Conservation (phyloP, 2,888 invertebrate genomes). For the Megaustenia siamemsis region DNA sequence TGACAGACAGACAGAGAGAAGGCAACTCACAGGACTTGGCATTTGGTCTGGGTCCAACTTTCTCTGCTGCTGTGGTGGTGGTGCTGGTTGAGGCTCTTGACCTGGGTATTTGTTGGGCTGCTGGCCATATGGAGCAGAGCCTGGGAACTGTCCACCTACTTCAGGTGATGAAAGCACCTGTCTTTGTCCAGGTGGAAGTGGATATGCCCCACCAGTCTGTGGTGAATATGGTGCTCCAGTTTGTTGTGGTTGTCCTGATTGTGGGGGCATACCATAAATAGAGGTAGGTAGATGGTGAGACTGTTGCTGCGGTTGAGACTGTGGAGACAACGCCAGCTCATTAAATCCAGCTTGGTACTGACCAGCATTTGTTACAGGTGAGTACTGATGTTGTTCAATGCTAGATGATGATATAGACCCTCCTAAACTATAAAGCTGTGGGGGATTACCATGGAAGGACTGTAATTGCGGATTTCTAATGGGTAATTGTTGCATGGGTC, state of each 20-base stretch:
- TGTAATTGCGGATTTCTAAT: slow-evolving; percentile 39
- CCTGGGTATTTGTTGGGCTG: slow-evolving; percentile 43
- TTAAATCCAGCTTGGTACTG: slow-evolving; percentile 40
- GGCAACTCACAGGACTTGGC: slow-evolving; percentile 91
- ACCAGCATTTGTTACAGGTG: slow-evolving; percentile 27
- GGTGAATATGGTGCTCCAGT: slow-evolving; percentile 28
- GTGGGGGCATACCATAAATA: neutral
- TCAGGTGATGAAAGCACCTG: slow-evolving; percentile 55
- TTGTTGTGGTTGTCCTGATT: neutral
- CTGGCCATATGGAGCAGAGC: slow-evolving; percentile 37
- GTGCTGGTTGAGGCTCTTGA: slow-evolving; percentile 56
- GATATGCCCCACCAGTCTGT: slow-evolving; percentile 14
- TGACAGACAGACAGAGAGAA: neutral
- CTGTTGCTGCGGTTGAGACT: slow-evolving; percentile 19
- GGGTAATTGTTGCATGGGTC: no score
- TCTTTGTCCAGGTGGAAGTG: slow-evolving; percentile 50
- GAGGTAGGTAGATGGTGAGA: neutral
- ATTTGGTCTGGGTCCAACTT: slow-evolving; percentile 94
- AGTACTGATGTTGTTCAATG: neutral
- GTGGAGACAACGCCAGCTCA: slow-evolving; percentile 9
- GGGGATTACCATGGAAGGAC: slow-evolving; percentile 19
- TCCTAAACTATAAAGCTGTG: slow-evolving; percentile 37
- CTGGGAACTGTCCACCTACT: slow-evolving; percentile 57
- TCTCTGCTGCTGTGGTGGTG: slow-evolving; percentile 74
- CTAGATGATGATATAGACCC: slow-evolving; percentile 44